Base-by-base conservation (phyloP, 1,140 invertebrate genomes). In the Ostrea edulis region DNA sequence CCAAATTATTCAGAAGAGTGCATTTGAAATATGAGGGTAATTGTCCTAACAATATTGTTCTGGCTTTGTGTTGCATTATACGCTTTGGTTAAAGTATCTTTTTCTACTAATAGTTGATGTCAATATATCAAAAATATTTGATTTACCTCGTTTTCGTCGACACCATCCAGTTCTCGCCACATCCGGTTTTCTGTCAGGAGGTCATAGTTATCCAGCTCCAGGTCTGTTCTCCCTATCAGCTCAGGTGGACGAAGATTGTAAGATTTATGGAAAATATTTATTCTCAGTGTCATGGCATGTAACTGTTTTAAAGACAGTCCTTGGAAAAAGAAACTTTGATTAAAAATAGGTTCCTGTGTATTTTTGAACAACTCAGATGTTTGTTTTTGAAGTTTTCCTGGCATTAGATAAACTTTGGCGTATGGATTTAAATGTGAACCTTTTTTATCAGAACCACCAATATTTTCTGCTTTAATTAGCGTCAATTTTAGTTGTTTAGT, bases 311-410 rank as follows among this genome's bases (percentile, higher is more conserved):
- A 81, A 14, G 91, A 86, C 12, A 94, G 82, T 77, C 92, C 91
- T 35, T 91, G 91, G 88, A 95, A 94, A 82, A 91, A 91, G 68
- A 94, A 92, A 84, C 92, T 91, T 84, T 94, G 90, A 82, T 94
- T 92, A 58, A 93, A 93, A 20, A 92, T 86, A 0, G 94, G 94
- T 86, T 93, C 89, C 55, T 90, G 87, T 22, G 94, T 94, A 71
- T 92, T 92, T 58, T 93, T 92, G 2, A 93, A 85, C 22, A 93
- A 88, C 25, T 92, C 91, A 12, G 92, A 92, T 2, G 77, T 88
- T 87, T 94, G 93, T 88, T 93, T 94, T 87, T 94, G 94, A 20
- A 93, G 25, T 90, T 94, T 94, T 29, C 92, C 93, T 3, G 94
- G 94, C 91, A 93, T 92, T 2, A 94, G 89, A 86, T 88, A 94